Base-by-base conservation (phyloP, 2,113 vertebrate species). In the Dissostichus mawsoni region DNA sequence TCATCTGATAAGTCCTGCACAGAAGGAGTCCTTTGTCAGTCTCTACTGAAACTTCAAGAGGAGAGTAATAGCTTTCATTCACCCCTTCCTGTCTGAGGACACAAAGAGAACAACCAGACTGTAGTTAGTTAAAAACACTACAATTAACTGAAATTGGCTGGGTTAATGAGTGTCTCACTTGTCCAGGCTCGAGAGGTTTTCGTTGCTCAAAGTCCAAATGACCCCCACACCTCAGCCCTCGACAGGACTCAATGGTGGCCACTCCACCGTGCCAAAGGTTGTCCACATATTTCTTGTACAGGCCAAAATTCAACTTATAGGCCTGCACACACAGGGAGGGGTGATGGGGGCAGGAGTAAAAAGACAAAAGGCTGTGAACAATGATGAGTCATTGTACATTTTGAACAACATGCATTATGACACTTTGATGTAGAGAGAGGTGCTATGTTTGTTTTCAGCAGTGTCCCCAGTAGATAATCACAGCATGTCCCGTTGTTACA, bases 1-100 rank as follows among this genome's bases (percentile, higher is more conserved):
- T 96, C 96, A 99, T 97, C 93, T 97, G 95, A 63, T 99, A 99
- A 41, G 96, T 96, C 83, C 96, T 95, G 88, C 98, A 98, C 74
- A 92, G 90, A 57, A 96, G 33, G 3, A 53, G 67, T 55, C 95
- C 96, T 33, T 89, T 78, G 56, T 94, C 78, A 9, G 95, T 96
- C 50, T 94, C 93, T 89, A 98, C 96, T 0, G 69, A 88, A 47
- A 99, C 95, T 89, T 97, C 94, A 80, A 97, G 88, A 1, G 96
- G 96, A 8, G 93, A 89, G 88, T 99, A 98, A 9, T 86, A 29
- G 11, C 97, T 96, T 18, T 2, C 20, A 65, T 87, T 82, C 72
- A 98, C 96, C 5, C 95, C 94, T 86, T 99, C 98, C 93, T 99
- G 97, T 57, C 98, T 98, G 89, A 52, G 74, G 14, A 74, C 29